Evolutionary conservation across 2,113 vertebrate genomes (phyloP), one percentile per base, ranked within the genome.

Genomic region (Sylvilagus bachmani): DNA sequence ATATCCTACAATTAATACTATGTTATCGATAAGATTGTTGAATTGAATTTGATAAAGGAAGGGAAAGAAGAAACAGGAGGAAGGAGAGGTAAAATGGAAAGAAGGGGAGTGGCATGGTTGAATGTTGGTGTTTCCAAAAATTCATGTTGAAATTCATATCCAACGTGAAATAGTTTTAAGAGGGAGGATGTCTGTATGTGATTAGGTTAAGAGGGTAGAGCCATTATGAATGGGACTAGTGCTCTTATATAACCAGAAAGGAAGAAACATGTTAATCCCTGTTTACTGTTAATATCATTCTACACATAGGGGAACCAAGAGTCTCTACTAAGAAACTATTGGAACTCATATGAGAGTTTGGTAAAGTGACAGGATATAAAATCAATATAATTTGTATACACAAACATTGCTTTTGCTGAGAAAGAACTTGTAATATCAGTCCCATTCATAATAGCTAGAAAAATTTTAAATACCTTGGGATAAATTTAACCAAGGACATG

Each of bases 1-100:
- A 78, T 70, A 19, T 55, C 67, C 9, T 93, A 25, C 12, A n/a
- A 49, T 61, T 89, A 78, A 22, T 3, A 87, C 89, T 71, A 67
- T 67, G n/a, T 27, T n/a, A 69, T 61, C 1, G 3, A 51, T 81
- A 89, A 79, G 1, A n/a, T n/a, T n/a, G n/a, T n/a, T n/a, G n/a
- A 90, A 75, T 53, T 74, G 12, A 66, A 5, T 88, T 92, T 91
- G 24, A 94, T 71, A 6, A 83, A 73, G 53, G 6, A 49, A 89
- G 36, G 12, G 19, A 75, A 36, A 0, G 4, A 74, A 51, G 14
- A 79, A 89, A 69, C 70, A 58, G 33, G 12, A 31, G 6, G 11
- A 61, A 2, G 8, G 10, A 24, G 93, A 1, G 9, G 4, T 67
- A 66, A 16, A 19, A 77, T 53, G 10, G 10, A 44, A 61, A 36